Evolutionary conservation across 2,888 invertebrate genomes (phyloP), one percentile per base, ranked within the genome.

Genomic region (Drosophila fungiperda): DNA sequence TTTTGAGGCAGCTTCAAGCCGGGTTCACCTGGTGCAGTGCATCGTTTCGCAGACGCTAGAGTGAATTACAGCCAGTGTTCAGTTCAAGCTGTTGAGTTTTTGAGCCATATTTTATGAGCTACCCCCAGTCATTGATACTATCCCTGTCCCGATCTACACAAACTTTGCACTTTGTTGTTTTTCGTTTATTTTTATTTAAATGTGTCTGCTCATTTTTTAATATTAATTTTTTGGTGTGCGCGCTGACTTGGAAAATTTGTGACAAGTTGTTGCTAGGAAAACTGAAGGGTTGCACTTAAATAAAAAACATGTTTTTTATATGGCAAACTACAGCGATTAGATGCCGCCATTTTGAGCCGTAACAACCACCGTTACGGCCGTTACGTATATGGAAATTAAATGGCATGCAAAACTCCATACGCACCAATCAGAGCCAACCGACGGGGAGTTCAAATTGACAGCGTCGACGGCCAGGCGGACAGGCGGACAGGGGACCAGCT

Each of bases 221-320:
- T 29, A 6, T 26, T 9, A 12, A n/a, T 29, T 65, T 61, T 65
- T 64, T 20, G 20, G 11, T 55, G 38, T 76, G 67, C 66, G 89
- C 89, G 86, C 89, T 89, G 80, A 57, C 68, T 61, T 68, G 87
- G 89, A 87, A 87, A 87, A 87, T 87, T 85, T 73, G 80, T 87
- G 74, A 82, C 86, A 80, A 78, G 60, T 82, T 75, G 40, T 20
- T 23, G 64, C 42, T 68, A 72, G 76, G 67, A 83, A 83, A 76
- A 58, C 63, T 60, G 64, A 81, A 77, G 89, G 85, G 85, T 78
- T 84, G 82, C 68, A 49, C 17, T 36, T 33, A 42, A 48, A 20
- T 40, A 50, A n/a, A 20, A 45, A n/a, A 58, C 20, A n/a, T 40
- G 3, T 12, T 38, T 66, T 26, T 68, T 54, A 70, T 58, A 70